Evolutionary conservation across 2,888 invertebrate genomes (phyloP).

Genomic region (Patella ulyssiponensis): DNA sequence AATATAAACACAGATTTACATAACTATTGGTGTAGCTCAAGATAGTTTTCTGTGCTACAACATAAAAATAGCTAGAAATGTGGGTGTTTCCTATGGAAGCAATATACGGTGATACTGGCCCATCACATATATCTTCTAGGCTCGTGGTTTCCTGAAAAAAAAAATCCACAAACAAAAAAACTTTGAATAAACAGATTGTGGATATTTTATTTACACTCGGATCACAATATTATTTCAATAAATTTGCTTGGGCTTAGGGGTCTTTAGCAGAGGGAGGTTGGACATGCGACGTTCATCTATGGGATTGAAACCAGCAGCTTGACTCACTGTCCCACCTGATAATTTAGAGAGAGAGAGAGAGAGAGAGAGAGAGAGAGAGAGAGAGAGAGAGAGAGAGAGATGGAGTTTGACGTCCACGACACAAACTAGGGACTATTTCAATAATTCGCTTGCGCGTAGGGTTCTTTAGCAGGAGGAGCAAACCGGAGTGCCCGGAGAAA

Average conservation of each 20-base stretch:
- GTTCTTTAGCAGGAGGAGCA: too few species aligned
- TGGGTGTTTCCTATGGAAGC: not conserved
- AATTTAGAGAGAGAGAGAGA: too few species aligned
- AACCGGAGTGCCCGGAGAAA: too few species aligned
- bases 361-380: too few species aligned
- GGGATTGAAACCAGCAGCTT: too few species aligned
- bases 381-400: too few species aligned
- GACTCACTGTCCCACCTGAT: too few species aligned
- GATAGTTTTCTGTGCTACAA: not conserved
- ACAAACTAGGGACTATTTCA: too few species aligned
- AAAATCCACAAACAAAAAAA: too few species aligned
- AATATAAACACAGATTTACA: not conserved
- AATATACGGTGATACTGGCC: constrained; percentile 1
- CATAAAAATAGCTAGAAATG: not conserved
- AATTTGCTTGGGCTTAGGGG: not conserved
- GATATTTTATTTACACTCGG: not conserved
- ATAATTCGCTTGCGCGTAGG: too few species aligned
- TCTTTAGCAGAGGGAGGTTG: not conserved
- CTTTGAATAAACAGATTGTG: not conserved
- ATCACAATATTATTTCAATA: not conserved
- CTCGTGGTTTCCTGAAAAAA: not conserved
- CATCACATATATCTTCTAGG: not conserved
- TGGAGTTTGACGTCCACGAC: too few species aligned
- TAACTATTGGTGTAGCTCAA: not conserved
- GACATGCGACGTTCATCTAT: too few species aligned